Conservation (phyloP, 2,888 invertebrate genomes). For the Chesias legatella region DNA sequence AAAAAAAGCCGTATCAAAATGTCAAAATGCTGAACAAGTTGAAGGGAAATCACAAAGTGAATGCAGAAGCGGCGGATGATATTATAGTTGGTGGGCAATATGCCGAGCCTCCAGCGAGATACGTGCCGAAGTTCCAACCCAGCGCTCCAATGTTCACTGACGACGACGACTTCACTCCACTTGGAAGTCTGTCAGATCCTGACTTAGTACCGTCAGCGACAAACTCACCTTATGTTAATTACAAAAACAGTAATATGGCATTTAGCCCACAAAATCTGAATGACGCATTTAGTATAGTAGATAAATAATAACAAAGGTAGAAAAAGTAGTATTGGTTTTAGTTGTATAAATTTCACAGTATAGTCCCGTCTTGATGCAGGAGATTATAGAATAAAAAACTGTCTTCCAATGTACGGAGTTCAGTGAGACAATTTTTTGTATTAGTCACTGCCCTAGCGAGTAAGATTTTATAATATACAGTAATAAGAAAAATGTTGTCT, state of each 20-base stretch:
- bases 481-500: conserved; percentile 1
- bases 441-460: conserved; percentile 8
- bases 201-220: conserved; percentile 44
- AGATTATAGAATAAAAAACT: too few species aligned
- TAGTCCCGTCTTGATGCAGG: conserved; percentile 1
- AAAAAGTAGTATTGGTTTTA: conserved; percentile 1
- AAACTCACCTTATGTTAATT: conserved; percentile 65
- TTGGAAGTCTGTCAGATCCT: conserved; percentile 36
- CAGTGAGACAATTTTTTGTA: neutral
- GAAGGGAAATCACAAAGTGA: conserved; percentile 31
- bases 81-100: conserved; percentile 64
- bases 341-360: conserved; percentile 1
- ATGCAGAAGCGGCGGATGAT: conserved; percentile 33
- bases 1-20: conserved; percentile 31
- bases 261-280: conserved; percentile 74
- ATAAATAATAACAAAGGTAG: conserved; percentile 34
- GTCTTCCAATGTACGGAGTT: too few species aligned
- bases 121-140: conserved; percentile 44
- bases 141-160: conserved; percentile 38
- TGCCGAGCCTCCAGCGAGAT: conserved; percentile 66
- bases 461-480: conserved; percentile 14
- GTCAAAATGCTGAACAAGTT: conserved; percentile 8
- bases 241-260: conserved; percentile 70
- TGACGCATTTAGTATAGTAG: conserved; percentile 68
- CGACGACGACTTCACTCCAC: conserved; percentile 37